Percentiles rank a stretch among this genome's conserved stretches.
Conservation (phyloP, 2,888 invertebrate genomes). For the Portevinia maculata region DNA sequence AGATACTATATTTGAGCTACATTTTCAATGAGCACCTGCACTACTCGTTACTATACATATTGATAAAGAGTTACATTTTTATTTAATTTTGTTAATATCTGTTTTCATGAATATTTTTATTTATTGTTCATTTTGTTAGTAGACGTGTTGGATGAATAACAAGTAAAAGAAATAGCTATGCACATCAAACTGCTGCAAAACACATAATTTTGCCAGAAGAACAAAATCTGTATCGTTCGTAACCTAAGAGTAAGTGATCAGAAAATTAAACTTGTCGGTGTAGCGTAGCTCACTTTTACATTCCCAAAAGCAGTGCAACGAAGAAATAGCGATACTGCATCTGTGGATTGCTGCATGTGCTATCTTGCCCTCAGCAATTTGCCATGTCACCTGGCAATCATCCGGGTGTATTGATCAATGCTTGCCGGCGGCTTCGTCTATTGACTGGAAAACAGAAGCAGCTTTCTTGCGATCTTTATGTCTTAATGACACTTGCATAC, state of each 20-base stretch:
- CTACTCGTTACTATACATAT: not conserved
- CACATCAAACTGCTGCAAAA: constrained; percentile 1
- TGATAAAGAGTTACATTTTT: not conserved
- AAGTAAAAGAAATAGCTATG: not conserved
- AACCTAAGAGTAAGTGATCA: not conserved
- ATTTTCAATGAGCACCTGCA: constrained; percentile 15
- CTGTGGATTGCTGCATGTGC: not conserved
- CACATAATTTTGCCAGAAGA: not conserved
- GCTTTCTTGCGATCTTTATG: constrained; percentile 69
- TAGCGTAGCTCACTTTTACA: not conserved
- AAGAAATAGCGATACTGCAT: not conserved
- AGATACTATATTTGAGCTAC: not conserved
- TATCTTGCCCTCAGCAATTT: constrained; percentile 33
- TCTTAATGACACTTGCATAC: constrained; percentile 61
- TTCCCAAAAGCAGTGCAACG: not conserved
- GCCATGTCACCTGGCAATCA: not conserved
- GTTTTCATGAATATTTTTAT: constrained; percentile 29
- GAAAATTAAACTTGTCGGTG: not conserved
- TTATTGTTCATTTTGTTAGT: constrained; percentile 9
- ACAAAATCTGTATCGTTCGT: not conserved
- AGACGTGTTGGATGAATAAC: constrained; percentile 16
- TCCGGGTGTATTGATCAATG: constrained; percentile 5
- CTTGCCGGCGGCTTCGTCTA: constrained; percentile 5
- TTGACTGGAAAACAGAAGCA: constrained; percentile 50
- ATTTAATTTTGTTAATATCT: constrained; percentile 26